These are phyloP conservation scores for Apodemia zela DNA, from an alignment of 2,888 invertebrate genomes.

Conservation along the genomic window DNA sequence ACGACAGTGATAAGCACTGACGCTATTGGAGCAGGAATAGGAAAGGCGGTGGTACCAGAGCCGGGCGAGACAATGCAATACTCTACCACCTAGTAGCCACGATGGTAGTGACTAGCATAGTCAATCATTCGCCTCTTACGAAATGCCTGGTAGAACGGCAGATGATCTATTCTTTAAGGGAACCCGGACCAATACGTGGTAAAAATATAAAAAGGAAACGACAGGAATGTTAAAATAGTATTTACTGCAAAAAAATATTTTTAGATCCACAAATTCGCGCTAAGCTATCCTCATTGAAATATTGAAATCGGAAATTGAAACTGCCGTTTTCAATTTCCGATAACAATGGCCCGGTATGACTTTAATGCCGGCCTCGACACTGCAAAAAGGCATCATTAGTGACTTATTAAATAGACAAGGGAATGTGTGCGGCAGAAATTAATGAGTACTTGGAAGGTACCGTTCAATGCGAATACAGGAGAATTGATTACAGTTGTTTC, in stretches of 20 bases:
- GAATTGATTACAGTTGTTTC: slow-evolving; percentile 1
- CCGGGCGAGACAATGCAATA: too few relatives aligned
- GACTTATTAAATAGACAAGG: slow-evolving; percentile 34
- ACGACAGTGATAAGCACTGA: too few relatives aligned
- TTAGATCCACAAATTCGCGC: background rate
- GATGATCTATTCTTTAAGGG: too few relatives aligned
- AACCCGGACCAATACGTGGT: too few relatives aligned
- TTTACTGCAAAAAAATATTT: background rate
- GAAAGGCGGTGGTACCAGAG: too few relatives aligned
- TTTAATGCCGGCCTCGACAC: slow-evolving; percentile 30
- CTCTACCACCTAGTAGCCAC: too few relatives aligned
- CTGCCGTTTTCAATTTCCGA: slow-evolving; percentile 47
- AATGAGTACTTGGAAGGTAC: background rate
- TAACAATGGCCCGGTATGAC: slow-evolving; percentile 40
- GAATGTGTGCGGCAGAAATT: slow-evolving; percentile 16
- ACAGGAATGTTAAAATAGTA: too few relatives aligned
- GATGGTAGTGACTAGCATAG: too few relatives aligned
- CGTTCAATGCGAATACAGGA: background rate
- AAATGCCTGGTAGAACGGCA: too few relatives aligned
- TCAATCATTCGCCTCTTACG: too few relatives aligned
- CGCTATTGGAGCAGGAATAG: too few relatives aligned
- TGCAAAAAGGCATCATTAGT: slow-evolving; percentile 40
- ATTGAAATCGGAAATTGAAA: slow-evolving; percentile 41
- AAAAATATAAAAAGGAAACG: too few relatives aligned
- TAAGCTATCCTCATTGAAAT: slow-evolving; percentile 38